Conservation (phyloP, 2,888 invertebrate genomes). For the Drosophila buzzatii region DNA sequence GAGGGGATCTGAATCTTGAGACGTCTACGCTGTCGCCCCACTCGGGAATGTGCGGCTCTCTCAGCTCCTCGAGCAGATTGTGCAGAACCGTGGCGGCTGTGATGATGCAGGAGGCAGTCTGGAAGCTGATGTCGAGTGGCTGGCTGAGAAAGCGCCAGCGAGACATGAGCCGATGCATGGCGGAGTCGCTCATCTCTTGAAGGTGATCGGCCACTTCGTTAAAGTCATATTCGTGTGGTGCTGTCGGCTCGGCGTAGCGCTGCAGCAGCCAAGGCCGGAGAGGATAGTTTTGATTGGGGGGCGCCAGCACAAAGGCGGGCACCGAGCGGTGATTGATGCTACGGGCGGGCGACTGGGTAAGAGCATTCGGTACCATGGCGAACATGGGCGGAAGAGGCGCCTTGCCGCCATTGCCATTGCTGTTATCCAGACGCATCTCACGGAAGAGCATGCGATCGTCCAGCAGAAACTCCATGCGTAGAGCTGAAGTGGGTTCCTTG, state of each 20-base stretch:
- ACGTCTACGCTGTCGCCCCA: slow-evolving; percentile 78
- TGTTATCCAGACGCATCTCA: slow-evolving; percentile 74
- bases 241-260: slow-evolving; percentile 72
- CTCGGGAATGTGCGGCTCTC: slow-evolving; percentile 76
- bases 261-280: slow-evolving; percentile 82
- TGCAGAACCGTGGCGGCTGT: slow-evolving; percentile 83
- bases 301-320: slow-evolving; percentile 77
- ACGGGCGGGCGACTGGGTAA: slow-evolving; percentile 58
- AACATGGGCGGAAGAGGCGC: slow-evolving; percentile 67
- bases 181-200: slow-evolving; percentile 77
- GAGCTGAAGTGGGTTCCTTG: slow-evolving; percentile 48
- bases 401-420: slow-evolving; percentile 36
- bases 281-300: slow-evolving; percentile 73
- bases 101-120: slow-evolving; percentile 81
- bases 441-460: slow-evolving; percentile 83
- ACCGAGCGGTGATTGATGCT: slow-evolving; percentile 65
- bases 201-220: slow-evolving; percentile 82
- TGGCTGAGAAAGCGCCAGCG: slow-evolving; percentile 83
- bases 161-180: slow-evolving; percentile 81
- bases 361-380: slow-evolving; percentile 66
- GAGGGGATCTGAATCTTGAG: slow-evolving; percentile 43
- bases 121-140: slow-evolving; percentile 78
- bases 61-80: slow-evolving; percentile 81
- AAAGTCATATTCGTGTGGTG: slow-evolving; percentile 79
- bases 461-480: slow-evolving; percentile 80